These are phyloP conservation scores for Rousettus leschenaultii DNA, from an alignment of 2,113 vertebrate genomes.

Conservation along the genomic window DNA sequence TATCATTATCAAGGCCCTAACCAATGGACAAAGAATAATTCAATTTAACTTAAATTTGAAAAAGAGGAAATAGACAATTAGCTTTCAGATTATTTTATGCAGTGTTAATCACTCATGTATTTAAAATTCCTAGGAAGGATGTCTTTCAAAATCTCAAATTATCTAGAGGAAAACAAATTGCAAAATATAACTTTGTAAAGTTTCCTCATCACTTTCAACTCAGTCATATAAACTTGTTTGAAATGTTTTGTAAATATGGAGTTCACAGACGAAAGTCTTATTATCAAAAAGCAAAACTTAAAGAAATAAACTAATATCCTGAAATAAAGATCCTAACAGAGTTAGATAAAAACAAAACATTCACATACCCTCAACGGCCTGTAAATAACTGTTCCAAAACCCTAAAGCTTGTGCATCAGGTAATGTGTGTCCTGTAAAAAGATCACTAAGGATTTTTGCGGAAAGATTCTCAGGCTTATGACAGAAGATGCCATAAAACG, in stretches of 20 bases:
- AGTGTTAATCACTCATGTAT: not conserved
- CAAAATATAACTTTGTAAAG: not conserved
- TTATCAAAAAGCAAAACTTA: constrained; percentile 26
- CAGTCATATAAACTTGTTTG: not conserved
- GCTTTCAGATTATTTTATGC: not conserved
- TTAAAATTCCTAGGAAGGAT: constrained; percentile 20
- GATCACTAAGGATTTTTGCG: constrained; percentile 81
- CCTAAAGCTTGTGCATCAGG: constrained; percentile 74
- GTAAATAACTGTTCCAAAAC: constrained; percentile 91
- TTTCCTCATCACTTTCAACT: constrained; percentile 5
- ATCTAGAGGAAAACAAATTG: not conserved
- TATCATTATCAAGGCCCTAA: not conserved
- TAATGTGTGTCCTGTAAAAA: constrained; percentile 85
- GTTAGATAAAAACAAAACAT: constrained; percentile 40
- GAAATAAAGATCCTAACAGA: constrained; percentile 2
- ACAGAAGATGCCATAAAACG: constrained; percentile 87
- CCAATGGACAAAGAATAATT: not conserved
- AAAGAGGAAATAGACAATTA: not conserved
- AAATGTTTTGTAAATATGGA: not conserved
- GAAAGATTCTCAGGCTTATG: constrained; percentile 82
- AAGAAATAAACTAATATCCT: not conserved
- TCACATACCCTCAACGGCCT: constrained; percentile 89
- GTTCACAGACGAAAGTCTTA: not conserved
- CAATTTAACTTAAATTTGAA: not conserved
- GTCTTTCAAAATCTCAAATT: not conserved